phyloP scores from a whole-genome alignment of 2,888 invertebrate genomes.

The Dolomedes plantarius region DNA sequence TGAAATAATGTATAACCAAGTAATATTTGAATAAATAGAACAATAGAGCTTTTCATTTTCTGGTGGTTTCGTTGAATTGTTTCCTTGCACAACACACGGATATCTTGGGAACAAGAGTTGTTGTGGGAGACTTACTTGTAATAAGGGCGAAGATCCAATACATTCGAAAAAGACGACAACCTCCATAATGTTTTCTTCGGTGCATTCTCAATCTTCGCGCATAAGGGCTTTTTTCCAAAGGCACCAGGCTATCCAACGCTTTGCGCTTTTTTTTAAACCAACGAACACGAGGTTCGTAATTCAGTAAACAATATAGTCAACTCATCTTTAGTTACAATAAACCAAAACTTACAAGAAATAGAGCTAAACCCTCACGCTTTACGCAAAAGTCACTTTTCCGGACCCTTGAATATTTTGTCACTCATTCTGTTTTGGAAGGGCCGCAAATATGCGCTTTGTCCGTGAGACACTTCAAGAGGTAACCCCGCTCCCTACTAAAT shows the following conservation, averaged over 20 bases:
- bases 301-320: conserved; percentile 39
- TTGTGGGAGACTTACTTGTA: conserved; percentile 43
- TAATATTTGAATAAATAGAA: too few relatives aligned
- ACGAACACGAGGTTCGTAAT: conserved; percentile 47
- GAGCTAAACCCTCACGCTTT: neutral
- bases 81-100: conserved; percentile 3
- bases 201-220: conserved; percentile 49
- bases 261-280: conserved; percentile 17
- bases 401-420: conserved; percentile 4
- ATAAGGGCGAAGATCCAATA: conserved; percentile 63
- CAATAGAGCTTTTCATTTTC: too few relatives aligned
- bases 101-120: neutral
- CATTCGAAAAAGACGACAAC: conserved; percentile 45
- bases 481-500: conserved; percentile 40
- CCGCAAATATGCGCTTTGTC: conserved; percentile 7
- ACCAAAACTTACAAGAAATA: conserved; percentile 39
- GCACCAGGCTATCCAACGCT: conserved; percentile 23
- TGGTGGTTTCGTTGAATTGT: too few relatives aligned
- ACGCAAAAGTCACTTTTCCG: neutral
- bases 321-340: conserved; percentile 26
- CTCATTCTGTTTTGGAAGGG: neutral
- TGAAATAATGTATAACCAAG: too few relatives aligned
- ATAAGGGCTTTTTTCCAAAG: conserved; percentile 23
- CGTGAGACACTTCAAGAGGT: conserved; percentile 4
- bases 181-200: conserved; percentile 31